A percentile compares a stretch with the other conserved stretches of the same genome.
phyloP scores from a whole-genome alignment of 2,113 vertebrate genomes.

The Chlamydotis undulata region DNA sequence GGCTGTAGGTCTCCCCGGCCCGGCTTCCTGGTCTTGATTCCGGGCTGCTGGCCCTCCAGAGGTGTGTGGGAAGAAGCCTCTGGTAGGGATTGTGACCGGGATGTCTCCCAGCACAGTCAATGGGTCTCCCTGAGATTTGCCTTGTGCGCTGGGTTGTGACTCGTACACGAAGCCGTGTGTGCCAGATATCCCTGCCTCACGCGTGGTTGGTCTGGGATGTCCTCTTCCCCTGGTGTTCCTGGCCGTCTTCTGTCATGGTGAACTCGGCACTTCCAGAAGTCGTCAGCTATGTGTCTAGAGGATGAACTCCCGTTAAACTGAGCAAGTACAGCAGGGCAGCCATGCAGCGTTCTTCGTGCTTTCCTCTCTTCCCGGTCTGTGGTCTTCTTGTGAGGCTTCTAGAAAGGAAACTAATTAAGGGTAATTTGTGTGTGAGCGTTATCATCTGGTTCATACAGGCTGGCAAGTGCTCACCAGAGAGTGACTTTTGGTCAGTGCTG shows the following conservation, averaged over 20 bases:
- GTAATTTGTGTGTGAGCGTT: neutral
- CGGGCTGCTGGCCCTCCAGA: rapidly evolving
- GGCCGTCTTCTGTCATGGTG: rapidly evolving
- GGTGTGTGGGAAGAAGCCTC: neutral
- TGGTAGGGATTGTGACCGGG: neutral
- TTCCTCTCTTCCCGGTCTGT: neutral
- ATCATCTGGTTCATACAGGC: neutral
- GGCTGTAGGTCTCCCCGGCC: neutral
- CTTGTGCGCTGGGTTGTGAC: rapidly evolving
- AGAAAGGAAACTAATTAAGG: neutral
- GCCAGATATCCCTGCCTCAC: neutral
- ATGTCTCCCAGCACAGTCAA: neutral
- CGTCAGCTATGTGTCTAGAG: neutral
- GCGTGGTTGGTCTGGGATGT: rapidly evolving
- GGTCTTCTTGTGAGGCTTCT: neutral
- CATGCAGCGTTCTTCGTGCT: rapidly evolving
- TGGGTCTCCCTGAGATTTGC: no score
- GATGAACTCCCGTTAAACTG: no score
- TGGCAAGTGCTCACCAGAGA: rapidly evolving
- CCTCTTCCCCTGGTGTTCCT: neutral
- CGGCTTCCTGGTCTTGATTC: rapidly evolving
- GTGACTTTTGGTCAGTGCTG: neutral
- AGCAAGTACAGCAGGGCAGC: neutral
- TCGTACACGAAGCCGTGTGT: rapidly evolving
- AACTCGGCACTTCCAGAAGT: rapidly evolving